A percentile compares a stretch with the other conserved stretches of the same genome.
phyloP scores from a whole-genome alignment of 2,888 invertebrate species.

The Coremacera marginata region DNA sequence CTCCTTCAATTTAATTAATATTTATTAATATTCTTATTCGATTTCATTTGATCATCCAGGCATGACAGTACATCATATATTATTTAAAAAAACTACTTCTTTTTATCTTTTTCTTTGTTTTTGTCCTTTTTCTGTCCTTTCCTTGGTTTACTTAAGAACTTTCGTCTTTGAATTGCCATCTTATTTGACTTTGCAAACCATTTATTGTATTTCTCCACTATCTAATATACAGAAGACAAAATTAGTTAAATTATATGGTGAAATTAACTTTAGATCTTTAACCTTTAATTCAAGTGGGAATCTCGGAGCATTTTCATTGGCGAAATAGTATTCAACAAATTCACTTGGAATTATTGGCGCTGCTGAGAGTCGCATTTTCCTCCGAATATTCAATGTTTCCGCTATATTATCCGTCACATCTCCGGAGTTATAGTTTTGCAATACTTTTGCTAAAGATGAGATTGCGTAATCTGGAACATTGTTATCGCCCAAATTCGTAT shows the following conservation, averaged over 20 bases:
- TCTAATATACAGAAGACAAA: slow-evolving; percentile 42
- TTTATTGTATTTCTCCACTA: slow-evolving; percentile 56
- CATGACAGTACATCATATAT: neutral
- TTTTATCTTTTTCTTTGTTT: neutral
- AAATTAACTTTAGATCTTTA: neutral
- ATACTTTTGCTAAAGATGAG: slow-evolving; percentile 61
- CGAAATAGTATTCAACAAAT: slow-evolving; percentile 60
- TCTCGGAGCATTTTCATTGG: slow-evolving; percentile 49
- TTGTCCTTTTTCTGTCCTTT: slow-evolving; percentile 46
- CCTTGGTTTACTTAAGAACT: slow-evolving; percentile 44
- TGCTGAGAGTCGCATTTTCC: slow-evolving; percentile 56
- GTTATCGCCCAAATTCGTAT: slow-evolving; percentile 54
- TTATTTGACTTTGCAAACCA: slow-evolving; percentile 57
- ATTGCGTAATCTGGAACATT: slow-evolving; percentile 53
- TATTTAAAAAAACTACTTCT: neutral
- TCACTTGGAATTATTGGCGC: slow-evolving; percentile 57
- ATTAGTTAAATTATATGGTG: neutral
- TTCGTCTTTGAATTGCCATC: slow-evolving; percentile 47
- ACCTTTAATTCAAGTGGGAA: slow-evolving; percentile 62
- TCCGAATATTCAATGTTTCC: slow-evolving; percentile 55
- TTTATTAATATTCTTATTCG: too few relatives aligned
- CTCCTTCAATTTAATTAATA: too few relatives aligned
- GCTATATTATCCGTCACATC: slow-evolving; percentile 62
- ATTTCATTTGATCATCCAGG: too few relatives aligned
- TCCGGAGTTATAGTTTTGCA: slow-evolving; percentile 63